These are phyloP conservation scores for Choristoneura rosaceana DNA, from an alignment of 2,888 invertebrate species.

Conservation along the genomic window DNA sequence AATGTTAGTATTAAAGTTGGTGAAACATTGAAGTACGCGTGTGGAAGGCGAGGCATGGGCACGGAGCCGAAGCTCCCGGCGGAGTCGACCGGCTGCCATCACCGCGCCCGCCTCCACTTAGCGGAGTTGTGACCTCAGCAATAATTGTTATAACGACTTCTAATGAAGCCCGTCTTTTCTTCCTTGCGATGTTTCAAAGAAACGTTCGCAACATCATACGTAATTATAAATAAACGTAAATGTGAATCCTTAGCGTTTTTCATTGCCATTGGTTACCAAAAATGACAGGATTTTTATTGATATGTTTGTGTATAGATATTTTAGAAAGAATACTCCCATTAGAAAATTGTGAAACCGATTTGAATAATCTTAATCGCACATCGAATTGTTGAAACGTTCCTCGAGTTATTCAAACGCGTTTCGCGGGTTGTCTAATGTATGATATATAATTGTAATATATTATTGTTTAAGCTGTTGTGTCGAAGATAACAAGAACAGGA, in stretches of 20 bases:
- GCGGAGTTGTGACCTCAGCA: slow-evolving; percentile 74
- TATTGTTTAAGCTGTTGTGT: slow-evolving; percentile 85
- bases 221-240: slow-evolving; percentile 75
- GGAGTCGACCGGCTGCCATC: not conserved
- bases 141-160: slow-evolving; percentile 66
- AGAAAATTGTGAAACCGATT: slow-evolving; percentile 72
- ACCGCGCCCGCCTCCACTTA: slow-evolving; percentile 23
- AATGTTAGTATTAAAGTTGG: slow-evolving; percentile 11
- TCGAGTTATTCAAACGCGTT: slow-evolving; percentile 75
- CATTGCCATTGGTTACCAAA: slow-evolving; percentile 85
- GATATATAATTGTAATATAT: slow-evolving; percentile 83
- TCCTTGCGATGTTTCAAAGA: slow-evolving; percentile 72
- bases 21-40: not conserved
- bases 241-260: slow-evolving; percentile 77
- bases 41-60: not conserved
- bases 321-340: slow-evolving; percentile 78
- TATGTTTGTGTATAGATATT: slow-evolving; percentile 81
- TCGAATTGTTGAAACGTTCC: slow-evolving; percentile 83
- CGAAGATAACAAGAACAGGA: slow-evolving; percentile 85
- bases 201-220: slow-evolving; percentile 71
- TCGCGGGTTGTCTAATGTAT: slow-evolving; percentile 78
- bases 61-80: not conserved
- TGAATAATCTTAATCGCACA: slow-evolving; percentile 74
- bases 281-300: slow-evolving; percentile 83
- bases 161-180: slow-evolving; percentile 69